A percentile compares a stretch with the other conserved stretches of the same genome.
Evolutionary conservation across 1,140 invertebrate genomes (phyloP).

Genomic region (Chrysoperla carnea): DNA sequence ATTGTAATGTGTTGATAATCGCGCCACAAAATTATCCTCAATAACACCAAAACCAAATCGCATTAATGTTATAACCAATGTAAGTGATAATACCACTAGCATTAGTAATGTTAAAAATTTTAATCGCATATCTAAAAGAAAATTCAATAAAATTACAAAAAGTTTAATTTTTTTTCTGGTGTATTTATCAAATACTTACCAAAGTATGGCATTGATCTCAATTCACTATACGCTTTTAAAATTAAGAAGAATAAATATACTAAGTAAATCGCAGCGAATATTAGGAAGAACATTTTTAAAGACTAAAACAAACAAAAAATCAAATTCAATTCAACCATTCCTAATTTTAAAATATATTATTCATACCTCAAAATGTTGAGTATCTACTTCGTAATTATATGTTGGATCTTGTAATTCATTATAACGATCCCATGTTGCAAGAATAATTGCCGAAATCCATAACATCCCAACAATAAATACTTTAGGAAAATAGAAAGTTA

Average conservation of each 20-base stretch:
- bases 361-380: slow-evolving; percentile 73
- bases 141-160: slow-evolving; percentile 4
- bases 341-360: neutral
- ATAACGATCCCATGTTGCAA: slow-evolving; percentile 79
- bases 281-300: slow-evolving; percentile 77
- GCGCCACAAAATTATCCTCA: slow-evolving; percentile 86
- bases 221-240: slow-evolving; percentile 79
- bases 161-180: too few relatives aligned
- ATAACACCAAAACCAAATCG: slow-evolving; percentile 76
- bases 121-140: slow-evolving; percentile 64
- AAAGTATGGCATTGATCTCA: slow-evolving; percentile 93
- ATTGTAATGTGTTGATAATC: slow-evolving; percentile 67
- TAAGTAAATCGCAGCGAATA: slow-evolving; percentile 67
- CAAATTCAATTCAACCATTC: slow-evolving; percentile 1
- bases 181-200: slow-evolving; percentile 32
- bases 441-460: slow-evolving; percentile 70
- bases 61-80: slow-evolving; percentile 55
- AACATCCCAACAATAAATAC: slow-evolving; percentile 69
- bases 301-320: slow-evolving; percentile 34
- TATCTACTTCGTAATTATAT: slow-evolving; percentile 80
- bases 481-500: slow-evolving; percentile 86
- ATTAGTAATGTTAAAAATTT: slow-evolving; percentile 82
- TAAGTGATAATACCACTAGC: slow-evolving; percentile 64
- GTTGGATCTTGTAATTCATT: slow-evolving; percentile 83
- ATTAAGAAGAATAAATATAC: slow-evolving; percentile 71